A percentile compares a stretch with the other conserved stretches of the same genome.
phyloP scores from a whole-genome alignment of 1,140 invertebrate genomes.

The Dreissena polymorpha region DNA sequence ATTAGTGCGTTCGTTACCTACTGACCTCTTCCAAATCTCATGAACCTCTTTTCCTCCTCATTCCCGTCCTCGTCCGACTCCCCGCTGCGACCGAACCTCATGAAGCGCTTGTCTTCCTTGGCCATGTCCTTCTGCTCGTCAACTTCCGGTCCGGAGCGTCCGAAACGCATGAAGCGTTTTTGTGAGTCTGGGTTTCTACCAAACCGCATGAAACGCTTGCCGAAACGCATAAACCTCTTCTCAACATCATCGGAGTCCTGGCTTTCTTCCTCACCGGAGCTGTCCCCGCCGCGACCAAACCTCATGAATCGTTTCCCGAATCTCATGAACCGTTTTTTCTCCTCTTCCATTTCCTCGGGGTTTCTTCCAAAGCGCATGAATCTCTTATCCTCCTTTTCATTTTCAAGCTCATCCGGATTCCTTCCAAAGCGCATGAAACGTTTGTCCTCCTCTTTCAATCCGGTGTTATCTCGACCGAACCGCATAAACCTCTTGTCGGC shows the following conservation, averaged over 20 bases:
- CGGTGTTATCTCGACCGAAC: constrained; percentile 60
- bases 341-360: constrained; percentile 50
- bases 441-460: constrained; percentile 56
- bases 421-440: constrained; percentile 66
- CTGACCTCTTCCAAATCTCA: constrained; percentile 60
- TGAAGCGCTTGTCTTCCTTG: constrained; percentile 65
- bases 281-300: constrained; percentile 55
- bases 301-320: constrained; percentile 70
- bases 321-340: constrained; percentile 69
- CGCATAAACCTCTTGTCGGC: constrained; percentile 68
- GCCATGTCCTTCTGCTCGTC: constrained; percentile 14
- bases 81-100: constrained; percentile 65
- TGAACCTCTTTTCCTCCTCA: constrained; percentile 57
- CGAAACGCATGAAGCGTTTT: constrained; percentile 58
- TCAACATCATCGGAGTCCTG: constrained; percentile 5
- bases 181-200: constrained; percentile 47
- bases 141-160: constrained; percentile 20
- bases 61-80: constrained; percentile 48
- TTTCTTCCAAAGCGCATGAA: constrained; percentile 72
- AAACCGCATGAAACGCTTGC: constrained; percentile 66
- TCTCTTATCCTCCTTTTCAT: constrained; percentile 61
- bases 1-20: background rate
- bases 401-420: constrained; percentile 24
- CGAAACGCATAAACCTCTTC: constrained; percentile 69
- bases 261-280: constrained; percentile 8